phyloP scores from a whole-genome alignment of 2,113 vertebrate genomes.

The Melanostigma gelatinosum region DNA sequence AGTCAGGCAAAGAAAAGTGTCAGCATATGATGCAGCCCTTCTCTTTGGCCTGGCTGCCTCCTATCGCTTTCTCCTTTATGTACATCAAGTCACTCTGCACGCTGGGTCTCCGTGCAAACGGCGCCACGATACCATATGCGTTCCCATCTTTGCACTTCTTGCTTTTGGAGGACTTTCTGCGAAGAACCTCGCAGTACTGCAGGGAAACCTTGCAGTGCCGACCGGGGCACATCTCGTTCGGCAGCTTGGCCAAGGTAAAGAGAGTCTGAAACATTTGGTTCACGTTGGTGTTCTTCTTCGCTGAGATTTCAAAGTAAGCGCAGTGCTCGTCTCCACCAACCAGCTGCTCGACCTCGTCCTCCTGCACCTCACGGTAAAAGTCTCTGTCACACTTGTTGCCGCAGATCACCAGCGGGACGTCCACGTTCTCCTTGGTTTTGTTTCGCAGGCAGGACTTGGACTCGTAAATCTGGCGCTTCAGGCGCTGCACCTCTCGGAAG shows the following conservation, averaged over 20 bases:
- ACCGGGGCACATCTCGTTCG: constrained; percentile 96
- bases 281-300: constrained; percentile 95
- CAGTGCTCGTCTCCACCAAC: constrained; percentile 88
- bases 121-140: constrained; percentile 93
- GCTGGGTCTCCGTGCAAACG: constrained; percentile 93
- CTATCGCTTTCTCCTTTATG: constrained; percentile 92
- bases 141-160: constrained; percentile 90
- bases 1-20: constrained; percentile 43
- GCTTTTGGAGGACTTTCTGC: constrained; percentile 88
- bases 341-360: constrained; percentile 91
- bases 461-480: constrained; percentile 95
- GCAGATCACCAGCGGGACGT: constrained; percentile 96
- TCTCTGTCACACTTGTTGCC: constrained; percentile 96
- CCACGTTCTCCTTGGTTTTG: constrained; percentile 94
- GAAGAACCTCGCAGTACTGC: constrained; percentile 91
- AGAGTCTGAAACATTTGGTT: constrained; percentile 97
- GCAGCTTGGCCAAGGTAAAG: constrained; percentile 94
- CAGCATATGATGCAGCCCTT: constrained; percentile 96
- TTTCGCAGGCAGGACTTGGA: constrained; percentile 96
- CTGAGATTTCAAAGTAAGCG: constrained; percentile 96
- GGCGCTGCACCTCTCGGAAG: constrained; percentile 94
- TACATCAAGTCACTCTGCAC: constrained; percentile 99
- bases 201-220: constrained; percentile 94
- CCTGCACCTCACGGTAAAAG: constrained; percentile 89
- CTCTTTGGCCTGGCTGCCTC: constrained; percentile 88